Evolutionary conservation across 1,140 invertebrate genomes (phyloP), one percentile per base, ranked within the genome.

Genomic region (Drosophila nigrodunni): DNA sequence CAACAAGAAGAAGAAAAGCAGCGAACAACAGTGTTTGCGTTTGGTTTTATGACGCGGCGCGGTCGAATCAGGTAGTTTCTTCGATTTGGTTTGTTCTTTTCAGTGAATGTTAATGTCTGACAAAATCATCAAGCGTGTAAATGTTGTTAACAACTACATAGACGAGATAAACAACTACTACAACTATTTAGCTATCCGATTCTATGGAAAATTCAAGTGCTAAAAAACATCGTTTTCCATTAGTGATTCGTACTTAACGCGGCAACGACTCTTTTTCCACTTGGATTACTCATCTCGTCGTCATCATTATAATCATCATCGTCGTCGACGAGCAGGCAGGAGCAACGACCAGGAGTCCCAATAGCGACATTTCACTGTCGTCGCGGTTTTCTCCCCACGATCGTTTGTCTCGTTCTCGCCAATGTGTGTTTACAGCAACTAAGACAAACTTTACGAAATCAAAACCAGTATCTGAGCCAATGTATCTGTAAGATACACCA

Each of bases 401-500:
- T 65, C 62, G 47, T 59, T 55, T 60, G 52, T 39, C 37, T 67
- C 68, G 44, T 47, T 69, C 71, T 62, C 39, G 35, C 65, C 41
- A 15, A 18, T 57, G 37, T 60, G 69, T 67, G 25, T 30, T 30
- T 73, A 76, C 79, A 62, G 30, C 80, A 83, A 76, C 80, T 79
- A 39, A 57, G 37, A 64, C 61, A 52, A 64, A 46, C 71, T 62
- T 78, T 74, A 89, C 80, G 66, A 85, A 71, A 80, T 70, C 85
- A 82, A 85, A 88, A 88, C 85, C 85, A 88, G 85, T 88, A 88
- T 88, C 83, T 83, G 60, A 74, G 71, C 74, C 77, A 88, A 75
- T 70, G 83, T 88, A 88, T 89, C 85, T 88, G 85, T 89, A 83
- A 89, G 85, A 88, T 89, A 89, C 80, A 72, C 62, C 34, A 44